phyloP scores from a whole-genome alignment of 2,888 invertebrate genomes.

The Euphydryas editha region DNA sequence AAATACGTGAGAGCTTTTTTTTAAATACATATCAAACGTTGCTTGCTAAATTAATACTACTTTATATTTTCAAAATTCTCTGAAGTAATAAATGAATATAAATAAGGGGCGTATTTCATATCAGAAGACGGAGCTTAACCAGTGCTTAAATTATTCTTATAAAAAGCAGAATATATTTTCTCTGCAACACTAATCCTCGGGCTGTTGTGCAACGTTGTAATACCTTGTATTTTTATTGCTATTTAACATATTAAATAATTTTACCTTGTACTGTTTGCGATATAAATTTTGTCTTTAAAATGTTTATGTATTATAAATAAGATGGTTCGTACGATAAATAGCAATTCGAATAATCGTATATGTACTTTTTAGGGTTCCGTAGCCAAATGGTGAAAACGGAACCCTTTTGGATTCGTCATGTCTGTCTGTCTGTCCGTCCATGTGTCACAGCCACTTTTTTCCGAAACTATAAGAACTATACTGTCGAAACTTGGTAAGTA shows the following conservation, averaged over 20 bases:
- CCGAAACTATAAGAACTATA: too few species aligned
- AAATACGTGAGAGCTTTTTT: too few species aligned
- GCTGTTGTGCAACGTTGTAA: conserved; percentile 20
- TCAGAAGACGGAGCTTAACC: conserved; percentile 39
- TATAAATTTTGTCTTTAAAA: neutral
- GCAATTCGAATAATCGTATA: too few species aligned
- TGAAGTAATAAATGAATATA: conserved; percentile 11
- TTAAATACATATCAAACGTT: too few species aligned
- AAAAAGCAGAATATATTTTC: conserved; percentile 27
- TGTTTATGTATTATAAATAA: neutral
- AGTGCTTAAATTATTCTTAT: conserved; percentile 36
- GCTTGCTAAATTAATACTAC: neutral
- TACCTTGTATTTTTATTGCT: conserved; percentile 25
- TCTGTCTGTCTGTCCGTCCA: too few species aligned
- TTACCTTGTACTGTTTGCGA: neutral
- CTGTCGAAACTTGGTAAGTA: too few species aligned
- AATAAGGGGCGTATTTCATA: conserved; percentile 24
- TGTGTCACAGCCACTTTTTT: too few species aligned
- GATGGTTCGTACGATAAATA: too few species aligned
- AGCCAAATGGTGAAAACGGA: too few species aligned
- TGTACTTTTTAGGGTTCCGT: too few species aligned
- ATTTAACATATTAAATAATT: conserved; percentile 1
- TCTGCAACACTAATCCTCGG: conserved; percentile 23
- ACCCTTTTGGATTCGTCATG: too few species aligned
- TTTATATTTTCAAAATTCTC: conserved; percentile 3